Base-by-base conservation (phyloP, 2,888 invertebrate genomes). In the Drosophila silvestris region DNA sequence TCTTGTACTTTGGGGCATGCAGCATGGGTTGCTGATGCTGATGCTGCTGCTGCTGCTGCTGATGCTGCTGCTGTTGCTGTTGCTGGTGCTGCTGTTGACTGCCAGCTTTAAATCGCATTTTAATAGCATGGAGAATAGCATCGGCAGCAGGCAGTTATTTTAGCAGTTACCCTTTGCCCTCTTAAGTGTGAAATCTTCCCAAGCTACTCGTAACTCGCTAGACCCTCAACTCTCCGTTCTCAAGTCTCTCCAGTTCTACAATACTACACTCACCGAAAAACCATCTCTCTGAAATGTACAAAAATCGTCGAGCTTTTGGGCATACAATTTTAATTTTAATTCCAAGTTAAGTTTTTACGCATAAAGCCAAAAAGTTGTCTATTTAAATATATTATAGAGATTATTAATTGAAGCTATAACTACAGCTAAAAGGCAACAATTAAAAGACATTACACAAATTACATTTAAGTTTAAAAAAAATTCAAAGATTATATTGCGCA, bases 101-200 rank as follows among this genome's bases (percentile, higher is more conserved):
- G 32, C 63, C 70, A 70, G 57, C 39, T 39, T 30, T 30, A 70
- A 77, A 87, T 85, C 85, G 81, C 77, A 70, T 87, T 85, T 87
- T 85, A 85, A 85, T 87, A 85, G 84, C 81, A 61, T 62, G 56
- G 70, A 37, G 54, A 59, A 70, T 19, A 60, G 10, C 60, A 41
- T 37, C 74, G 26, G 66, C 70, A 65, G 75, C 70, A 74, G 68
- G 67, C 81, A 61, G 74, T 81, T 75, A 79, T 72, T 77, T 73
- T 71, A 65, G 77, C 70, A 79, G 79, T 84, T 90, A 84, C 84
- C 91, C 90, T 90, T 87, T 91, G 84, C 82, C 87, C 89, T 81
- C 77, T 85, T 77, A 81, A 90, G 91, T 90, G 90, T 90, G 90
- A 90, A 90, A 91, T 90, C 87, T 80, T 74, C 68, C 69, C 73